Conservation (phyloP, 2,888 invertebrate species). For the Carpatolechia fugitivella region DNA sequence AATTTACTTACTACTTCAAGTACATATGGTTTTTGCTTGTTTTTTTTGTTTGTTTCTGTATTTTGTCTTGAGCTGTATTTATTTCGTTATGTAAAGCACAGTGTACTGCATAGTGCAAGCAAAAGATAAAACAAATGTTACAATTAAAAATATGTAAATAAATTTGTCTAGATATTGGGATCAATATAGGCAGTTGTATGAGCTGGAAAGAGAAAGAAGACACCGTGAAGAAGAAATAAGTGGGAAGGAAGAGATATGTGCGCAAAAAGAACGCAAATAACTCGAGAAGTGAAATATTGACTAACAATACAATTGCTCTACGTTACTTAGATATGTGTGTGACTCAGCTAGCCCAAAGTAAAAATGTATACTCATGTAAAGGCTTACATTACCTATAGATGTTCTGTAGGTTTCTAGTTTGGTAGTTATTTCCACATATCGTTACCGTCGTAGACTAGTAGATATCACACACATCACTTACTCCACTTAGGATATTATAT, state of each 20-base stretch:
- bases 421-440: too few relatives aligned
- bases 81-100: too few relatives aligned
- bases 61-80: too few relatives aligned
- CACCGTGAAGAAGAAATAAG: background rate
- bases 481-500: constrained; percentile 42
- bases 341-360: background rate
- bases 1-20: too few relatives aligned
- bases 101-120: too few relatives aligned
- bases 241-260: constrained; percentile 3
- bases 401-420: background rate
- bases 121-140: too few relatives aligned
- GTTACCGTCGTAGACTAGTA: background rate
- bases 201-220: background rate
- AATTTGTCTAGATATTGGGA: background rate
- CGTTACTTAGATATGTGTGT: background rate
- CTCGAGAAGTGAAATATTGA: constrained; percentile 3
- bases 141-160: too few relatives aligned
- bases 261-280: constrained; percentile 2
- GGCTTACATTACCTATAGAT: background rate
- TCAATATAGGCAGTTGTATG: background rate
- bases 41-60: too few relatives aligned
- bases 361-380: background rate
- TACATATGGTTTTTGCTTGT: too few relatives aligned
- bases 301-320: constrained; percentile 5
- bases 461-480: constrained; percentile 5